Evolutionary conservation across 2,888 invertebrate species (phyloP).

Genomic region (Sinohyriopsis cumingii): DNA sequence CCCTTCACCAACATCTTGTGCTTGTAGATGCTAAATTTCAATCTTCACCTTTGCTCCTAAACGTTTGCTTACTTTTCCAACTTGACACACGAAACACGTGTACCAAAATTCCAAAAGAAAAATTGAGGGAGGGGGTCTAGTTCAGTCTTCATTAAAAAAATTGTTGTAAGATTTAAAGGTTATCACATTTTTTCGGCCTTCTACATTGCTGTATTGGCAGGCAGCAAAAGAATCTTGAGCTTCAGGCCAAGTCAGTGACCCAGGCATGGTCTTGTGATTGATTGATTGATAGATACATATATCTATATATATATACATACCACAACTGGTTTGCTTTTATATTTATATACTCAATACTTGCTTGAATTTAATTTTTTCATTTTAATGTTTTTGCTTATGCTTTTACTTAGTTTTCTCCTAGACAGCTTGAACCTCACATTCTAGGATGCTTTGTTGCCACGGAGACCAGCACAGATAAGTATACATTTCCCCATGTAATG

Average conservation of each 20-base stretch:
- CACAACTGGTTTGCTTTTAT: constrained; percentile 16
- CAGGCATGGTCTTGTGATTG: constrained; percentile 39
- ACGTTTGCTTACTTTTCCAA: constrained; percentile 22
- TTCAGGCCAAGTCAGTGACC: constrained; percentile 48
- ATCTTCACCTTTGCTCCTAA: constrained; percentile 13
- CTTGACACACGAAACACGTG: constrained; percentile 49
- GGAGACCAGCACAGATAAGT: constrained; percentile 26
- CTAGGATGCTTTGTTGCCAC: constrained; percentile 2
- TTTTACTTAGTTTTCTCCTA: constrained; percentile 39
- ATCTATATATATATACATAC: constrained; percentile 23
- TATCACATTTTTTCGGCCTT: no score
- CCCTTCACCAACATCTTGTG: neutral
- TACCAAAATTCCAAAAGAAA: constrained; percentile 23
- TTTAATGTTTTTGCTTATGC: constrained; percentile 24
- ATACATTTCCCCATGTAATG: constrained; percentile 20
- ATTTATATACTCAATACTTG: constrained; percentile 14
- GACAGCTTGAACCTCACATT: constrained; percentile 14
- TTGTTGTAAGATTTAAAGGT: no score
- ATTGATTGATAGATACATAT: constrained; percentile 28
- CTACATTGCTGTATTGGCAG: no score
- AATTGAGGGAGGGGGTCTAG: neutral
- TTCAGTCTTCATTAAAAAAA: no score
- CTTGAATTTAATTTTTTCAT: constrained; percentile 17
- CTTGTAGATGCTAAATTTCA: neutral
- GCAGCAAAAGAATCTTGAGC: neutral